These are phyloP conservation scores for Limosa lapponica DNA, from an alignment of 2,797 vertebrate genomes.

Conservation along the genomic window DNA sequence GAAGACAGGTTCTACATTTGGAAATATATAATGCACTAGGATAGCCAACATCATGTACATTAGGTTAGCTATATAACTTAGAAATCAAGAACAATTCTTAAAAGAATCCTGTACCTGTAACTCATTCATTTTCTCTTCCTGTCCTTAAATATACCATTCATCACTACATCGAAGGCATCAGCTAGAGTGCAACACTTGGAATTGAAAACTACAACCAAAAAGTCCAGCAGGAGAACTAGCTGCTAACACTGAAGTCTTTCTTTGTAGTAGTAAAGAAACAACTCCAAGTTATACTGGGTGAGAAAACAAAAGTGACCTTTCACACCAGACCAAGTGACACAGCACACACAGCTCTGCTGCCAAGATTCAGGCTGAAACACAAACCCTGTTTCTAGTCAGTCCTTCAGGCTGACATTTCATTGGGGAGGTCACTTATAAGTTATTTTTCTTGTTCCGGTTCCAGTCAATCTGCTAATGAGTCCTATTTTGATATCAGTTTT, in stretches of 20 bases:
- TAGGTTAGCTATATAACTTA: neutral
- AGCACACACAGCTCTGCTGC: neutral
- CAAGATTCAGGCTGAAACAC: neutral
- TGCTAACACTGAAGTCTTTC: neutral
- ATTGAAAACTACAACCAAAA: neutral
- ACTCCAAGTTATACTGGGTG: neutral
- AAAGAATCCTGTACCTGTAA: neutral
- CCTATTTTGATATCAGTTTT: neutral
- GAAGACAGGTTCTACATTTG: neutral
- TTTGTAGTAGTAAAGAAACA: neutral
- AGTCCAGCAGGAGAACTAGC: neutral
- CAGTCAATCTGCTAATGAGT: neutral
- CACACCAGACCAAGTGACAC: neutral
- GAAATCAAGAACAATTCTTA: neutral
- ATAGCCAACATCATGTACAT: neutral
- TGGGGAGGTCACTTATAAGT: accelerated
- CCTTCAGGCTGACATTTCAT: neutral
- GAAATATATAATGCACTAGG: neutral
- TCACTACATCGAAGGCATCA: neutral
- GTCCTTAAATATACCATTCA: neutral
- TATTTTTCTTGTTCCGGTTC: neutral
- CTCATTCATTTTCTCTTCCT: neutral
- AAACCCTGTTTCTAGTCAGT: neutral
- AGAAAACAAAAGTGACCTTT: conserved; percentile 28
- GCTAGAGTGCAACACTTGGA: neutral